Conservation (phyloP, 2,797 vertebrate species). For the Huso huso region DNA sequence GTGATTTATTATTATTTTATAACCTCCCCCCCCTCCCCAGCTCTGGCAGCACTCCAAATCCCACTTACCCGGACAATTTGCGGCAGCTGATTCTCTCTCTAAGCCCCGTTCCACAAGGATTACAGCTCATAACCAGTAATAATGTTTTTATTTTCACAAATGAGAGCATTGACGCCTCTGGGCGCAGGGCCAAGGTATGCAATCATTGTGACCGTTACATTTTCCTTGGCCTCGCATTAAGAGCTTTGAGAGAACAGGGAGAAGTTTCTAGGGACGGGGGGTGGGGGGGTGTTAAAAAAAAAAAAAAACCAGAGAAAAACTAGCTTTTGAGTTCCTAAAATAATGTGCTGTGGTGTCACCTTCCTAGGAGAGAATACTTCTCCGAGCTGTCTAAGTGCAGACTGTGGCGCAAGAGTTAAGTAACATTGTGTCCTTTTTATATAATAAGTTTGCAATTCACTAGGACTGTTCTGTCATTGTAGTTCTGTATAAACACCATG, state of each 20-base stretch:
- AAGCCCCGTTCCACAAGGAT: slow-evolving; percentile 32
- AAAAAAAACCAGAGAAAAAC: slow-evolving; percentile 32
- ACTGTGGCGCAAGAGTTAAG: no score
- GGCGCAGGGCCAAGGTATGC: slow-evolving; percentile 32
- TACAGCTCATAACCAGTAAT: slow-evolving; percentile 43
- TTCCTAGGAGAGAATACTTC: no score
- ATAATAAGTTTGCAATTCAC: no score
- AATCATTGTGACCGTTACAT: slow-evolving; percentile 36
- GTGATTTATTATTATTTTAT: no score
- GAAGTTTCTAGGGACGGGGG: slow-evolving; percentile 12
- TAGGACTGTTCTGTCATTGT: no score
- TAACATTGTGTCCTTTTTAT: no score
- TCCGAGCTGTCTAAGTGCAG: no score
- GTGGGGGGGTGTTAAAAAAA: slow-evolving; percentile 21
- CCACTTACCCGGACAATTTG: slow-evolving; percentile 38
- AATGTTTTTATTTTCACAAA: slow-evolving; percentile 48
- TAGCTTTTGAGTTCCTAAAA: no score
- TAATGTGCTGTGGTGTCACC: no score
- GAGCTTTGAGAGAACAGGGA: slow-evolving; percentile 28
- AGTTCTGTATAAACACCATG: no score
- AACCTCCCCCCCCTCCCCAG: slow-evolving; percentile 11
- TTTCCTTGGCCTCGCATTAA: slow-evolving; percentile 24
- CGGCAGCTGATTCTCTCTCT: slow-evolving; percentile 42
- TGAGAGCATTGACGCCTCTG: slow-evolving; percentile 43
- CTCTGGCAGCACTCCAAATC: slow-evolving; percentile 28